These are phyloP conservation scores for Oreochromis grahami DNA, from an alignment of 2,797 vertebrate species.

Conservation along the genomic window DNA sequence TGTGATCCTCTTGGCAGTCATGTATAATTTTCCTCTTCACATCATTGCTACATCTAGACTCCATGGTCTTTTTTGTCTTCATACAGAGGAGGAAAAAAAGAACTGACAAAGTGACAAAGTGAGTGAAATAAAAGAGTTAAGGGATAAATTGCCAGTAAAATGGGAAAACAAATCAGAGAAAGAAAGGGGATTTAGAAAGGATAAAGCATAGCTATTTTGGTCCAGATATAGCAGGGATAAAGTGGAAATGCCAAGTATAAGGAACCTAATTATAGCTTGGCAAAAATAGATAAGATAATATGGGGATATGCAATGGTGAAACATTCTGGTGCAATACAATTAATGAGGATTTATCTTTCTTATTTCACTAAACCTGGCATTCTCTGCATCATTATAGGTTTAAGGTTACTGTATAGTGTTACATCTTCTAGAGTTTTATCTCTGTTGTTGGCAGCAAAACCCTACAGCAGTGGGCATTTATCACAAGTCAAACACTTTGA, in stretches of 20 bases:
- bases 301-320: not conserved
- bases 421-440: not conserved
- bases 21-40: not conserved
- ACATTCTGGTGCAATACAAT: not conserved
- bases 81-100: not conserved
- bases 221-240: not conserved
- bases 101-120: not conserved
- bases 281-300: not conserved
- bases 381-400: not conserved
- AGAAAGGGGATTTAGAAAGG: not conserved
- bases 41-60: not conserved
- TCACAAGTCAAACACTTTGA: not conserved
- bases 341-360: not conserved
- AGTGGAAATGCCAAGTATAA: not conserved
- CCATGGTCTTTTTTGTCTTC: not conserved
- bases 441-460: not conserved
- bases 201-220: not conserved
- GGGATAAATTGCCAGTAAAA: not conserved
- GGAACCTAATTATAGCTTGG: not conserved
- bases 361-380: not conserved
- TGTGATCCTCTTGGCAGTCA: not conserved
- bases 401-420: not conserved
- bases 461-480: not conserved
- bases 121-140: not conserved
- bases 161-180: not conserved